Base-by-base conservation (phyloP, 2,888 invertebrate genomes). In the Apoda limacodes region DNA sequence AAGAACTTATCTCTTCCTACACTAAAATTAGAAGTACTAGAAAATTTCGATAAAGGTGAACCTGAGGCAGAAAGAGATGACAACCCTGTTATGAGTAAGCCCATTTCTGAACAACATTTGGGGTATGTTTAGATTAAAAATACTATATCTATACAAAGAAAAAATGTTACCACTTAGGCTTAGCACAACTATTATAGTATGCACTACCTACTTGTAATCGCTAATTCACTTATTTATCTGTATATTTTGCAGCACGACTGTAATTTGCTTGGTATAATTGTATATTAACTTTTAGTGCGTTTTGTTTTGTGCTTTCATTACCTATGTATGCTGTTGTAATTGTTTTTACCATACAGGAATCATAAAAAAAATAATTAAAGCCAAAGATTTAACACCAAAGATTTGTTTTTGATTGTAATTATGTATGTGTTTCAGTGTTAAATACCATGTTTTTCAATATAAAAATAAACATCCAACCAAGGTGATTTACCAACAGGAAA, bases 81-180 rank as follows among this genome's bases (percentile, higher is more conserved):
- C 5, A 48, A 52, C 19, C 45, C 56, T 20, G 43, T 48, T 12
- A 36, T 61, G 11, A 64, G 35, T 38, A 80, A 78, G 52, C 76
- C 76, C 9, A 66, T 83, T 42, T 80, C 82, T 34, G 83, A 83
- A 57, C 80, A 83, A 48, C 82, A 82, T 56, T 75, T 83, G 60
- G 83, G 84, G 23, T 83, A 82, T 57, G 82, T 83, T 41, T 83
- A 71, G 57, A 38, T 30, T 39, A 41, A 30, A 28, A 22, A 35
- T 30, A 22, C 14, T 21, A 25, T 44, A 38, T 28, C 28, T 27
- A 42, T 30, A 33, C 24, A n/a, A n/a, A n/a, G n/a, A n/a, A n/a
- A n/a, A n/a, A n/a, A n/a, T n/a, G n/a, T n/a, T n/a, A n/a, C n/a
- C n/a, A n/a, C n/a, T n/a, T n/a, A n/a, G n/a, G n/a, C n/a, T n/a